A percentile compares a stretch with the other conserved stretches of the same genome.
These are phyloP conservation scores for Tetranychus urticae DNA, from an alignment of 1,140 invertebrate genomes.

Conservation along the genomic window DNA sequence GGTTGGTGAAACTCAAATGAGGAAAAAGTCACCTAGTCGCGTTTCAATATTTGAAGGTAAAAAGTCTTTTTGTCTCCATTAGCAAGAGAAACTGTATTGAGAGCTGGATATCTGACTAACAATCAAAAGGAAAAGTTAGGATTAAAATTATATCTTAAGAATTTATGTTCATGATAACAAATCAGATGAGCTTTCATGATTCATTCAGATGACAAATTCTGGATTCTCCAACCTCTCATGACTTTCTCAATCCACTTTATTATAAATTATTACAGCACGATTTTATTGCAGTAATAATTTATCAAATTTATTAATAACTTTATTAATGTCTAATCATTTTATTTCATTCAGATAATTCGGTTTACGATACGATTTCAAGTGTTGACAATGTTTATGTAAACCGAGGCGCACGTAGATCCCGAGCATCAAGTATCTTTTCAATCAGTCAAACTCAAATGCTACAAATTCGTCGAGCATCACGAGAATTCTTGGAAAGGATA, in stretches of 20 bases:
- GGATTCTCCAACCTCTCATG: no score
- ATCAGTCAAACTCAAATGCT: not conserved
- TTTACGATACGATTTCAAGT: not conserved
- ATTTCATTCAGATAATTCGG: not conserved
- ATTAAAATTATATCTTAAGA: not conserved
- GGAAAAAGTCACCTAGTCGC: not conserved
- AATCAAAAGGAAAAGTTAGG: no score
- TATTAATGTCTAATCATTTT: no score
- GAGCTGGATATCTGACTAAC: not conserved
- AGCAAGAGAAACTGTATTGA: not conserved
- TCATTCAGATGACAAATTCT: no score
- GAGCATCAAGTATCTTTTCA: not conserved
- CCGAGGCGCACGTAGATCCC: not conserved
- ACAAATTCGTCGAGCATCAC: slow-evolving; percentile 3
- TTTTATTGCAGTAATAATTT: not conserved
- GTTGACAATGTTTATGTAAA: not conserved
- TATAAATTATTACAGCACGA: no score
- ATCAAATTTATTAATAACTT: no score
- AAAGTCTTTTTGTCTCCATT: not conserved
- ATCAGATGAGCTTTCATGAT: not conserved
- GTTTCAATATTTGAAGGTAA: not conserved
- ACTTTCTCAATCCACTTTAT: no score
- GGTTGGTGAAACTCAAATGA: not conserved
- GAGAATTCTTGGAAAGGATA: slow-evolving; percentile 4
- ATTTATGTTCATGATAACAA: not conserved